A percentile compares a stretch with the other conserved stretches of the same genome.
phyloP scores from a whole-genome alignment of 1,140 invertebrate species.

The Hycleus cichorii region DNA sequence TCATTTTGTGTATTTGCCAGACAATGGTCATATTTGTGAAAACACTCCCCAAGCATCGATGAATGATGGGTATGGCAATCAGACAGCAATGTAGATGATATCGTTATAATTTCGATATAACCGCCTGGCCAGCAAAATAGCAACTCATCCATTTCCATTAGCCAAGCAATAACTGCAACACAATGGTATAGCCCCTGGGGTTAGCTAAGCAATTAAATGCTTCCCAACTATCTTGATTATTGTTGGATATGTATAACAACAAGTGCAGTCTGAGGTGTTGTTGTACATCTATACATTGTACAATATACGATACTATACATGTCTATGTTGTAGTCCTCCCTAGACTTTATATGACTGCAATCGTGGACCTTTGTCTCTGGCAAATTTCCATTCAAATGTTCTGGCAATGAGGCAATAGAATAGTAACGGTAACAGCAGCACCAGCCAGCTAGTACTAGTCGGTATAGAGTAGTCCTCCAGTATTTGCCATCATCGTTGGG shows the following conservation, averaged over 20 bases:
- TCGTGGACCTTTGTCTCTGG: not conserved
- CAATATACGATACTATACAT: no score
- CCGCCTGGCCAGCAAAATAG: not conserved
- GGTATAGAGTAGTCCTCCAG: not conserved
- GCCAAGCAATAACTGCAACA: constrained; percentile 8
- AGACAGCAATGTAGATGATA: no score
- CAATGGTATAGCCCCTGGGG: constrained; percentile 2
- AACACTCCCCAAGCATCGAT: no score
- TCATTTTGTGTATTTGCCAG: no score
- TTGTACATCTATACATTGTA: not conserved
- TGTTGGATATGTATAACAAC: constrained; percentile 8
- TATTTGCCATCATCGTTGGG: constrained; percentile 6
- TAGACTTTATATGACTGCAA: constrained; percentile 6
- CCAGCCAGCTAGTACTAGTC: not conserved
- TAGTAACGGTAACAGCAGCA: not conserved
- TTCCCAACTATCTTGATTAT: constrained; percentile 24
- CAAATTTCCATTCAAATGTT: constrained; percentile 25
- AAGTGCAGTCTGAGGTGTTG: constrained; percentile 5
- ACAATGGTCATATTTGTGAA: no score
- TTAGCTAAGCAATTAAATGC: constrained; percentile 20
- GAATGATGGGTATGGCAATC: no score
- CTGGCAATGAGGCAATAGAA: not conserved
- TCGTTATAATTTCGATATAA: no score
- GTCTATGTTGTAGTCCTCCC: no score
- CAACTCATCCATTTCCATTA: constrained; percentile 14